Evolutionary conservation across 2,797 vertebrate species (phyloP).

Genomic region (Chromobotia macracanthus): DNA sequence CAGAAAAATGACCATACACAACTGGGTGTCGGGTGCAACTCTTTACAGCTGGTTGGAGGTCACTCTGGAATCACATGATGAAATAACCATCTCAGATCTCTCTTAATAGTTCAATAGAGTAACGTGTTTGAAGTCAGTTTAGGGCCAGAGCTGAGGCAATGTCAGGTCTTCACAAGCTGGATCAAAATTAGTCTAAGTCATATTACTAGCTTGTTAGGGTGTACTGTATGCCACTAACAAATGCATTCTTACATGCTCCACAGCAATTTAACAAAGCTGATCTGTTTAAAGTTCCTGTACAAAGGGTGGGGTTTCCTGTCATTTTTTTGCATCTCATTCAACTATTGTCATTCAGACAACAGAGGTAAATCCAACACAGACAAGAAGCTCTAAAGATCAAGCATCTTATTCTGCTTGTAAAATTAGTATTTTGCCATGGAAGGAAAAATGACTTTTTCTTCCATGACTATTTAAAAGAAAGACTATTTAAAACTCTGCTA

Average conservation of each 20-base stretch:
- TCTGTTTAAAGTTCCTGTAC: neutral
- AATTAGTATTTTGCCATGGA: slow-evolving; percentile 12
- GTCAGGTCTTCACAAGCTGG: neutral
- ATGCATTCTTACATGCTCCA: neutral
- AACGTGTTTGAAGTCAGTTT: neutral
- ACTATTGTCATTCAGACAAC: neutral
- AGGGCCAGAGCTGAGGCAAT: neutral
- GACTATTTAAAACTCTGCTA: neutral
- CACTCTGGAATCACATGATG: slow-evolving; percentile 24
- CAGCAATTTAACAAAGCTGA: neutral
- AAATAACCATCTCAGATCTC: slow-evolving; percentile 3
- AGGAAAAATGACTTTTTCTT: too few relatives aligned
- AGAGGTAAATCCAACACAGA: neutral
- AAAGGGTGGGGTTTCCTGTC: slow-evolving; percentile 46
- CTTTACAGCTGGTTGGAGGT: neutral
- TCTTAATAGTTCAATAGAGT: neutral
- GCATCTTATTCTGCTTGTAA: neutral
- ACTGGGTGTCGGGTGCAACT: too few relatives aligned
- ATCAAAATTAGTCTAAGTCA: neutral
- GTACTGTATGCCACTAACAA: neutral
- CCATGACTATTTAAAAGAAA: too few relatives aligned
- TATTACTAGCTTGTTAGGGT: neutral
- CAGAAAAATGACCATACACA: neutral
- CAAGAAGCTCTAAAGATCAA: neutral
- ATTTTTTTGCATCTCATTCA: neutral